These are phyloP conservation scores for Sandelia bainsii DNA, from an alignment of 2,797 vertebrate species.

Conservation along the genomic window DNA sequence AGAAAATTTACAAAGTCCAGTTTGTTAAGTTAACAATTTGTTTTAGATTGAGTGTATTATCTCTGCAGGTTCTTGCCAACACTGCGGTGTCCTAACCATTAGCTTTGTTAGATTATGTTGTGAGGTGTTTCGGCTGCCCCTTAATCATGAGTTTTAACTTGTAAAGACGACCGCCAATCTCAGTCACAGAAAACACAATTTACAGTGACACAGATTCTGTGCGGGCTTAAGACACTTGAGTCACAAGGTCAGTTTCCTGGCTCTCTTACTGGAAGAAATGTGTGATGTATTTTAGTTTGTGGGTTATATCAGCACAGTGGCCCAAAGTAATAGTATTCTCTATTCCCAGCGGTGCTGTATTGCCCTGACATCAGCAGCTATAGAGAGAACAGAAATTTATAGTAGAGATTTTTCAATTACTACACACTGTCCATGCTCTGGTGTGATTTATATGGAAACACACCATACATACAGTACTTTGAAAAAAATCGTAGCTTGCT, in stretches of 20 bases:
- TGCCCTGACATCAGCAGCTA: constrained; percentile 39
- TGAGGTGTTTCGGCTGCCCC: constrained; percentile 1
- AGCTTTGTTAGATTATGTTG: constrained; percentile 20
- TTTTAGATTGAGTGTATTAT: constrained; percentile 29
- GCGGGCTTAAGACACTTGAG: constrained; percentile 40
- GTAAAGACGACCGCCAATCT: constrained; percentile 28
- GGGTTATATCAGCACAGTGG: constrained; percentile 46
- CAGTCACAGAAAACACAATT: constrained; percentile 45
- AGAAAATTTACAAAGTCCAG: constrained; percentile 43
- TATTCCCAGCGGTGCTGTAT: constrained; percentile 53
- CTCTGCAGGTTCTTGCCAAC: constrained; percentile 39
- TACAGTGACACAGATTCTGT: constrained; percentile 49
- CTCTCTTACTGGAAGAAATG: constrained; percentile 18
- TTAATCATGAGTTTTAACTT: constrained; percentile 32
- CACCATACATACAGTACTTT: constrained; percentile 3
- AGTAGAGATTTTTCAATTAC: constrained; percentile 30
- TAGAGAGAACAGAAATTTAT: constrained; percentile 43
- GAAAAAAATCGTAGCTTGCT: no score
- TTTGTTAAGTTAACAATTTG: constrained; percentile 55
- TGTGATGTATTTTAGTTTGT: constrained; percentile 44
- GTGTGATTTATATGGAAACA: constrained; percentile 28
- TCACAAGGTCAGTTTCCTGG: constrained; percentile 42
- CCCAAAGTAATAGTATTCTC: constrained; percentile 47
- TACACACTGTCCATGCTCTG: constrained; percentile 25
- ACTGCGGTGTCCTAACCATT: constrained; percentile 24